Evolutionary conservation across 2,113 vertebrate species (phyloP).

Genomic region (Aramus guarauna): DNA sequence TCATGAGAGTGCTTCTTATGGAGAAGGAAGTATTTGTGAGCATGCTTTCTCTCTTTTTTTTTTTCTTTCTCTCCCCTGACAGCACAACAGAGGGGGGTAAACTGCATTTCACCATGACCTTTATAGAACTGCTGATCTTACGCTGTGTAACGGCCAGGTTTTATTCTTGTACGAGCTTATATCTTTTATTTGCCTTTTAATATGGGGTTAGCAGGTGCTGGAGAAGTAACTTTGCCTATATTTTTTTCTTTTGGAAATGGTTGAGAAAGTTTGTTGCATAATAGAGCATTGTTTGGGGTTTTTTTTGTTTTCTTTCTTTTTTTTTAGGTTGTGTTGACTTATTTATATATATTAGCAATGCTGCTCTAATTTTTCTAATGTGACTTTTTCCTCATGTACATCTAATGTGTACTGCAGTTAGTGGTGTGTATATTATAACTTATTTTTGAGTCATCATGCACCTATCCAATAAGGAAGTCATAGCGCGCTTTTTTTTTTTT

Average conservation of each 20-base stretch:
- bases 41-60: neutral
- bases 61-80: neutral
- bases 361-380: neutral
- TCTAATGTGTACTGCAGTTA: neutral
- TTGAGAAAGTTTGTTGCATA: neutral
- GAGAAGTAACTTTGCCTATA: neutral
- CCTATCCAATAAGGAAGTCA: neutral
- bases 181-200: neutral
- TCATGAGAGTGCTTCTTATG: neutral
- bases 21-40: neutral
- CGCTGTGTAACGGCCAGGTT: neutral
- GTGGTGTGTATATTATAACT: fast-evolving
- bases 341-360: neutral
- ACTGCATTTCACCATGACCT: neutral
- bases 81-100: neutral
- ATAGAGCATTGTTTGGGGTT: neutral
- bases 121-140: neutral
- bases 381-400: neutral
- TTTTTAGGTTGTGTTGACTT: neutral
- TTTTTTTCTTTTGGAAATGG: neutral
- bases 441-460: neutral
- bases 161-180: neutral
- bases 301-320: neutral
- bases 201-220: neutral
- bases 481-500: too few species aligned